phyloP scores from a whole-genome alignment of 2,113 vertebrate genomes.

The Myiopsitta monachus region DNA sequence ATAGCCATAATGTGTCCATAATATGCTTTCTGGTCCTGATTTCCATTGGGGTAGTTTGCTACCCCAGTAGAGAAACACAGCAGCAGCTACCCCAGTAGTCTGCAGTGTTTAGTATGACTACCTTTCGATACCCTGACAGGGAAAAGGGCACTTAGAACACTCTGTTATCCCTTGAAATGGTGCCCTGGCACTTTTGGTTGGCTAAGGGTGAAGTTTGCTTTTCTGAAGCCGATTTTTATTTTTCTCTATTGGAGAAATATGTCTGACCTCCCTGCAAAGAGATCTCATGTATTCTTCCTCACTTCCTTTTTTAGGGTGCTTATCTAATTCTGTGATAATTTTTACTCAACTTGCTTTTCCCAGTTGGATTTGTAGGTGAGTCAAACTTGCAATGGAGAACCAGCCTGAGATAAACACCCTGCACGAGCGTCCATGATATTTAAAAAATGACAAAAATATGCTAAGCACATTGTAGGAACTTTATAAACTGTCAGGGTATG shows the following conservation, averaged over 20 bases:
- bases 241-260: not conserved
- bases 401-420: not conserved
- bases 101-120: not conserved
- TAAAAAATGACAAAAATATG: not conserved
- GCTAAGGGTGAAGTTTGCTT: not conserved
- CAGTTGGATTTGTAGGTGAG: not conserved
- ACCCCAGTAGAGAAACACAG: accelerated
- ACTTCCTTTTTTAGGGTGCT: not conserved
- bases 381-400: not conserved
- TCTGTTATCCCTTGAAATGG: not conserved
- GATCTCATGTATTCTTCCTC: accelerated
- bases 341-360: not conserved
- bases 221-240: not conserved
- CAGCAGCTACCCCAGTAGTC: not conserved
- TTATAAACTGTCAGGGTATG: not conserved
- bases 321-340: not conserved
- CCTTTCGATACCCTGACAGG: not conserved
- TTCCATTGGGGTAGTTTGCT: not conserved
- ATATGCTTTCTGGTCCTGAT: not conserved
- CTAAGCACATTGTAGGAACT: not conserved
- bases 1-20: not conserved
- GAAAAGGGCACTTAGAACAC: not conserved
- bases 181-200: not conserved
- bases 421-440: not conserved
- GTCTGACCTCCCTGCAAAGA: not conserved